Evolutionary conservation across 1,140 invertebrate genomes (phyloP).

Genomic region (Steinernema feltiae): DNA sequence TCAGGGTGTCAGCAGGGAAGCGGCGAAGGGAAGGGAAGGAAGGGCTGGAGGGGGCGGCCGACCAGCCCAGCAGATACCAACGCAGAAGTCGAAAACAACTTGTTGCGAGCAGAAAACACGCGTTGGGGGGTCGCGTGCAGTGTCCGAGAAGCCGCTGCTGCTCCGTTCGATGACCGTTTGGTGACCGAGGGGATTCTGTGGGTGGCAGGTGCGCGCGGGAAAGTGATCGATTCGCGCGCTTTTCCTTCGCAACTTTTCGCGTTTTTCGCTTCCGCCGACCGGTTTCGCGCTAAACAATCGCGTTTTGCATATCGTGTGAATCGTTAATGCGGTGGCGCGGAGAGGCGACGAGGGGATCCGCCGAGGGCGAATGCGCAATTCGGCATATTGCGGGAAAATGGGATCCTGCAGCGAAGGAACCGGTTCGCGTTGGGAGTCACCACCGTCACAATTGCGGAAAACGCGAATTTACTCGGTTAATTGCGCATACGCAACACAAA

Average conservation of each 20-base stretch:
- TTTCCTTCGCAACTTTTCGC: no score
- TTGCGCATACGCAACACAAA: slow-evolving; percentile 6
- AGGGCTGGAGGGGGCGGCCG: slow-evolving; percentile 9
- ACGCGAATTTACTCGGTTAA: background rate
- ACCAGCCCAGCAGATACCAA: background rate
- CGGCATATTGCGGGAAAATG: background rate
- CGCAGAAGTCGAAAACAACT: background rate
- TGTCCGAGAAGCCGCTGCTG: no score
- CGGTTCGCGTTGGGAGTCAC: background rate
- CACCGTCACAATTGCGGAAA: background rate
- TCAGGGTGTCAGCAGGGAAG: background rate
- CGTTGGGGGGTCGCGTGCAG: no score
- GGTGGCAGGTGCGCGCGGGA: no score
- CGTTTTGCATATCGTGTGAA: background rate
- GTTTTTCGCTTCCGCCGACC: background rate
- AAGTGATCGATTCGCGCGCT: no score
- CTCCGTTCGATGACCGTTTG: no score
- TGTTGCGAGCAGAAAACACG: background rate
- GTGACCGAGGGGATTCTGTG: no score
- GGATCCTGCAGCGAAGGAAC: background rate
- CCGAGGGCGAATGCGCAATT: background rate
- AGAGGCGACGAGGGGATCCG: background rate
- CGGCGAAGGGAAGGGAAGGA: background rate
- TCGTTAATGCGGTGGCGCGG: background rate
- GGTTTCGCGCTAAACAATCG: background rate